These are phyloP conservation scores for Haliaeetus leucogaster DNA, from an alignment of 2,113 vertebrate species.

Conservation along the genomic window DNA sequence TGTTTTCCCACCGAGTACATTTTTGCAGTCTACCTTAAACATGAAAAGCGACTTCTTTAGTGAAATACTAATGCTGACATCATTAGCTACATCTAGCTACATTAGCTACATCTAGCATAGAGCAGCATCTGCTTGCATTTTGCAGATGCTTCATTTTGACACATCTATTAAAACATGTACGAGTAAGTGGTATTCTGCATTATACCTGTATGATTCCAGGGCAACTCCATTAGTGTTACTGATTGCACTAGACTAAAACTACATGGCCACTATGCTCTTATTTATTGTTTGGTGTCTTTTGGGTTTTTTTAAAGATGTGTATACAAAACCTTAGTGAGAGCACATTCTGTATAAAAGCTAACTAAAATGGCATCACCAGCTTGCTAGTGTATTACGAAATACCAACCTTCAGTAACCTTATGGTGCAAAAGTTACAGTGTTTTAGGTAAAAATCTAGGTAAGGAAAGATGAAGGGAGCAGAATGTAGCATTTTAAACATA, in stretches of 20 bases:
- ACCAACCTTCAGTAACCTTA: background rate
- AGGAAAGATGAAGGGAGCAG: background rate
- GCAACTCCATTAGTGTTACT: background rate
- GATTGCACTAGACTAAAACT: background rate
- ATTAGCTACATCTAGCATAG: background rate
- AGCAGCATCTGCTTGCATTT: background rate
- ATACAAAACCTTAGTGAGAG: background rate
- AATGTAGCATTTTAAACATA: background rate
- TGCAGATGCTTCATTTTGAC: background rate
- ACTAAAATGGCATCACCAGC: background rate
- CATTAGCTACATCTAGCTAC: background rate
- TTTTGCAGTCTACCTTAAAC: background rate
- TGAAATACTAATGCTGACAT: slow-evolving; percentile 19
- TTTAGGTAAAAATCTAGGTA: background rate
- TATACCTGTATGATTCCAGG: background rate
- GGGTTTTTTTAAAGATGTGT: background rate
- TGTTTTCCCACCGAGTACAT: background rate
- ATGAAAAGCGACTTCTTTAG: background rate
- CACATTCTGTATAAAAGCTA: background rate
- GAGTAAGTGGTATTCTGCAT: background rate
- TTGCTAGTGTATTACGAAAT: background rate
- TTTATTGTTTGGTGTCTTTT: background rate
- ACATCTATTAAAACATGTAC: background rate
- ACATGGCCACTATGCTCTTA: background rate
- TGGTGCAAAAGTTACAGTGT: background rate